Base-by-base conservation (phyloP, 2,113 vertebrate species). In the Bubo bubo region DNA sequence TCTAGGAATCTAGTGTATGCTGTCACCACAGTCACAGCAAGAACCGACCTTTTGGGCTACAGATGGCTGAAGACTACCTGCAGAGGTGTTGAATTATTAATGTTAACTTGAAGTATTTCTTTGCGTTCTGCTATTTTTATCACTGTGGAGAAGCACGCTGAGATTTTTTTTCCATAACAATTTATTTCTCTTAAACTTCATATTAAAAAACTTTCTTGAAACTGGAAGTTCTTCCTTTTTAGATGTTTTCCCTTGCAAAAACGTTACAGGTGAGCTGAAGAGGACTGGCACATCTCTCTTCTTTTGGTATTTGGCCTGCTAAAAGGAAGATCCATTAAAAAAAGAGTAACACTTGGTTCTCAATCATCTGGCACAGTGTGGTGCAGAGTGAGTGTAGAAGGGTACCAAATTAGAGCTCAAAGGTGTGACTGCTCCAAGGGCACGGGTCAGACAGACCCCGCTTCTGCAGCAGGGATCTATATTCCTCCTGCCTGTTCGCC, bases 21-120 rank as follows among this genome's bases (percentile, higher is more conserved):
- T 95, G 91, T 68, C 94, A 81, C 56, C 35, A 37, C 80, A 43
- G 28, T 43, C 86, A 14, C 90, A 88, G 95, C 75, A 68, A 74
- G 93, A 75, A 2, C 56, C 14, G 17, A 67, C 94, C 80, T 94
- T 85, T 72, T 53, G 94, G 90, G 90, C 90, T 86, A 8, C 97
- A 95, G 75, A 74, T 91, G 94, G 92, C 92, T 96, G 92, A 43
- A 77, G 96, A 76, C 86, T 88, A 60, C 97, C 92, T 92, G 93
- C 92, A 81, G 95, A 90, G 90, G 37, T 76, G 67, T 21, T 91
- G 74, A 93, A 96, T 97, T 97, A 86, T 96, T 97, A 17, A 96
- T 86, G 73, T 27, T 23, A 27, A 17, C 82, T 45, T 32, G 26
- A 53, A 91, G 75, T 35, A 56, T 85, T 84, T 86, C 50, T 96